Evolutionary conservation across 2,797 vertebrate species (phyloP).

Genomic region (Sus cebifrons): DNA sequence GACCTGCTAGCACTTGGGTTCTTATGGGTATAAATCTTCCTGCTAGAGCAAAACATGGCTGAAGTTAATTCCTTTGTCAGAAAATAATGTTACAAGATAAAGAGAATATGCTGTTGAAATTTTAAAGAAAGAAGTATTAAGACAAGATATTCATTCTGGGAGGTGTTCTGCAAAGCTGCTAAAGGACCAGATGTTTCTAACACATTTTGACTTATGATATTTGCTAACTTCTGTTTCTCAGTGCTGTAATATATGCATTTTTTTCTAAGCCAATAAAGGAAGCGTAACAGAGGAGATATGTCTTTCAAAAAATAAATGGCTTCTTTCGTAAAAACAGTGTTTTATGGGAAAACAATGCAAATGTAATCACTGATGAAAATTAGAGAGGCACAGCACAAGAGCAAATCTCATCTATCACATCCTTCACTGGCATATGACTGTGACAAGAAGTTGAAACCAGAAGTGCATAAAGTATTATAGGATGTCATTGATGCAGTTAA

Average conservation of each 20-base stretch:
- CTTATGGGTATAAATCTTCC: neutral
- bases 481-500: neutral
- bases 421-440: neutral
- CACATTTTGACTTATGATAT: neutral
- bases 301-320: neutral
- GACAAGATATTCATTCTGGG: neutral
- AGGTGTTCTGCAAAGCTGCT: neutral
- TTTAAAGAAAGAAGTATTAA: conserved; percentile 37
- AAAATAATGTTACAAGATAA: neutral
- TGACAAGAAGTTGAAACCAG: neutral
- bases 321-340: neutral
- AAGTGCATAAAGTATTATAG: neutral
- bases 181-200: conserved; percentile 15
- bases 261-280: neutral
- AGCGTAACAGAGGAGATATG: neutral
- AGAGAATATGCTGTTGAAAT: neutral
- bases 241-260: neutral
- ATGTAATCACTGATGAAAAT: conserved; percentile 59
- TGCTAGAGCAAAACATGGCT: neutral
- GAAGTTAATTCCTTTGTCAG: neutral
- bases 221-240: conserved; percentile 30
- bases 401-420: neutral
- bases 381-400: neutral
- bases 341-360: conserved; percentile 42
- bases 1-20: neutral